Conservation (phyloP, 1,140 invertebrate species). For the Plectrocnemia conspersa region DNA sequence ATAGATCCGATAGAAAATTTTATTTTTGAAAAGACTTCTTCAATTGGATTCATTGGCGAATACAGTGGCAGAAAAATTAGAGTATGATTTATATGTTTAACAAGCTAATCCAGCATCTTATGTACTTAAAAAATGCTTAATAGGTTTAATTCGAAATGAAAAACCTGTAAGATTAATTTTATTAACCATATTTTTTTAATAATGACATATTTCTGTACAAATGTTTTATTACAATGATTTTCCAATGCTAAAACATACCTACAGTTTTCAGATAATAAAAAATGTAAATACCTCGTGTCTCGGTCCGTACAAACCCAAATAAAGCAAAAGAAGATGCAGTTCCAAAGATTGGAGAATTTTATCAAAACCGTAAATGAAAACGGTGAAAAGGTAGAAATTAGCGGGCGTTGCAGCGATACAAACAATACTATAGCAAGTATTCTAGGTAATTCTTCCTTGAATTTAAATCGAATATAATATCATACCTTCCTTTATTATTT, state of each 20-base stretch:
- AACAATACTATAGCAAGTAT: conserved; percentile 47
- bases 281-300: conserved; percentile 55
- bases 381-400: conserved; percentile 46
- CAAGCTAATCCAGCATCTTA: no score
- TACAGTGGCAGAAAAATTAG: no score
- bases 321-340: conserved; percentile 53
- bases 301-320: conserved; percentile 61
- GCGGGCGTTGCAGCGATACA: conserved; percentile 47
- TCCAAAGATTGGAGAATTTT: conserved; percentile 68
- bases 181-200: no score
- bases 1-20: no score
- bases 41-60: no score
- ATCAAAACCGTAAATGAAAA: conserved; percentile 43
- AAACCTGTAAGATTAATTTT: no score
- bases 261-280: conserved; percentile 57
- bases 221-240: no score
- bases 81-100: no score
- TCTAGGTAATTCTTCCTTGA: conserved; percentile 38
- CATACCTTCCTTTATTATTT: background rate
- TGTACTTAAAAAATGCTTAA: no score
- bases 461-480: background rate
- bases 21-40: no score
- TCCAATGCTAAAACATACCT: conserved; percentile 33
- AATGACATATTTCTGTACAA: no score
- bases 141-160: no score